Evolutionary conservation across 2,888 invertebrate species (phyloP).

Genomic region (Holacanthella duospinosa): DNA sequence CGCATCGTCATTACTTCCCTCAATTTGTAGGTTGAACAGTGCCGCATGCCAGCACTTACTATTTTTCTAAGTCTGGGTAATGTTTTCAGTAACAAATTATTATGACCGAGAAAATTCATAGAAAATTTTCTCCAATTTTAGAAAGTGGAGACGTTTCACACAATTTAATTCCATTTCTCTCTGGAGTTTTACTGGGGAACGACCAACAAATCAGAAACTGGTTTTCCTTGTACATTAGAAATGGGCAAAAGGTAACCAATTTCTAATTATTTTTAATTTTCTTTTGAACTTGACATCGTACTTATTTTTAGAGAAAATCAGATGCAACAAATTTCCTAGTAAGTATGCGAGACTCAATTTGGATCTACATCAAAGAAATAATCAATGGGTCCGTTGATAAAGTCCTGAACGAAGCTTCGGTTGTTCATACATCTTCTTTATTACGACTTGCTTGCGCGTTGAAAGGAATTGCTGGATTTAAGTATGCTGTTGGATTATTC

Average conservation of each 20-base stretch:
- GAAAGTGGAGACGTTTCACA: slow-evolving; percentile 30
- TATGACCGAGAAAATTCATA: neutral
- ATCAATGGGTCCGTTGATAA: slow-evolving; percentile 18
- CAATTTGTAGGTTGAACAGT: slow-evolving; percentile 55
- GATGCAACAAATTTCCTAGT: slow-evolving; percentile 28
- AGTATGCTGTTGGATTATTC: slow-evolving; percentile 47
- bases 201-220: slow-evolving; percentile 81
- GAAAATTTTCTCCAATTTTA: neutral
- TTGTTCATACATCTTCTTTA: slow-evolving; percentile 78
- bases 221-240: slow-evolving; percentile 84
- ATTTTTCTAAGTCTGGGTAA: slow-evolving; percentile 64
- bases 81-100: neutral
- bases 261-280: neutral
- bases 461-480: slow-evolving; percentile 82
- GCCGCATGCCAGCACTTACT: slow-evolving; percentile 79
- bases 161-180: slow-evolving; percentile 69
- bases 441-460: slow-evolving; percentile 83
- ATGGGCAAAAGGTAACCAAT: slow-evolving; percentile 57
- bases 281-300: neutral
- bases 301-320: slow-evolving; percentile 23
- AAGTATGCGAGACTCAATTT: slow-evolving; percentile 30
- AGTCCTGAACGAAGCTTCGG: slow-evolving; percentile 26
- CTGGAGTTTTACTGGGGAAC: slow-evolving; percentile 77
- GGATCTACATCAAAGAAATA: slow-evolving; percentile 24
- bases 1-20: neutral